Evolutionary conservation across 2,888 invertebrate species (phyloP).

Genomic region (Drosophila parthenogenetica): DNA sequence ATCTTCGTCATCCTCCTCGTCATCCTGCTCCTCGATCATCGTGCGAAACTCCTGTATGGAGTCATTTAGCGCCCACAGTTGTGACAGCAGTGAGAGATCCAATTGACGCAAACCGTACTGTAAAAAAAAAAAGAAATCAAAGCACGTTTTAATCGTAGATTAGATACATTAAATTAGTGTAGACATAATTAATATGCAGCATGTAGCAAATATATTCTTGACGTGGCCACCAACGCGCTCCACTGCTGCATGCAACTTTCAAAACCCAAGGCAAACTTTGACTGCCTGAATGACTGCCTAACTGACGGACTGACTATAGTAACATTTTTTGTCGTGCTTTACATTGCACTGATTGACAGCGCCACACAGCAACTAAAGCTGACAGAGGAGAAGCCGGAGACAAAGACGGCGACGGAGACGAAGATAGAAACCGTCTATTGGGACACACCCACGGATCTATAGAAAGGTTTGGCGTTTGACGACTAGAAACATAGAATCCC

Average conservation of each 20-base stretch:
- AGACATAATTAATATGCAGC: constrained; percentile 53
- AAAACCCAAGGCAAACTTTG: constrained; percentile 62
- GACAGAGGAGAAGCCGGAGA: constrained; percentile 34
- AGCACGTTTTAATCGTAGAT: constrained; percentile 17
- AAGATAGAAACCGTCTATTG: constrained; percentile 41
- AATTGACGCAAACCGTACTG: constrained; percentile 95
- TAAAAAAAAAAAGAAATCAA: constrained; percentile 85
- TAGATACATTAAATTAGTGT: constrained; percentile 40
- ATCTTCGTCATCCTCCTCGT: constrained; percentile 68
- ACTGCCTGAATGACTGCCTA: constrained; percentile 26
- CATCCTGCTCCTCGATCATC: constrained; percentile 86
- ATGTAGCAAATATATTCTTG: constrained; percentile 55
- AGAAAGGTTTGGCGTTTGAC: constrained; percentile 46
- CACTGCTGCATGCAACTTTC: constrained; percentile 56
- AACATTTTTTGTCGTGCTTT: constrained; percentile 21
- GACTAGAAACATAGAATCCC: constrained; percentile 18
- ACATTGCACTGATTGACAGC: constrained; percentile 67
- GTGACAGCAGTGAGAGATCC: constrained; percentile 94
- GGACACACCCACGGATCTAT: constrained; percentile 56
- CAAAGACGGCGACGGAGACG: constrained; percentile 25
- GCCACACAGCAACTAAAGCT: constrained; percentile 59
- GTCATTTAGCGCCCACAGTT: constrained; percentile 96
- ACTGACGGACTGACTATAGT: constrained; percentile 22
- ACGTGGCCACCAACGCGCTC: constrained; percentile 65
- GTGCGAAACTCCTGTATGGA: constrained; percentile 95